Evolutionary conservation across 2,797 vertebrate genomes (phyloP), one percentile per base, ranked within the genome.

Genomic region (Scleropages formosus): DNA sequence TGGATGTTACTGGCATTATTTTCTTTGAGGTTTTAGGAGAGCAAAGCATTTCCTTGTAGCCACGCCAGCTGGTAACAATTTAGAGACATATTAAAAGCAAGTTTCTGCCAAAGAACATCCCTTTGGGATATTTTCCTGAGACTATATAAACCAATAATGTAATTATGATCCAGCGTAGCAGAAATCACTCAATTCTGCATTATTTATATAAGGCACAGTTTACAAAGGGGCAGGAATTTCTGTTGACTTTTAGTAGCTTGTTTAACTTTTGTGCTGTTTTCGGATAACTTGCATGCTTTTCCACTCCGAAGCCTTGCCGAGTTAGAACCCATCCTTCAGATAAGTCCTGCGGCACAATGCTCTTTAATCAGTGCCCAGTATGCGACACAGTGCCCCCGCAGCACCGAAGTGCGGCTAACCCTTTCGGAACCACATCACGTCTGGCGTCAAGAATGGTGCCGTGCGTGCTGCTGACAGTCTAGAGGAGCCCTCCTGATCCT

Each of bases 21-120:
- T 90, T 80, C 89, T 89, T 84, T 84, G 84, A 85, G 88, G 86
- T 82, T 86, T 85, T 78, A 89, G 86, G 88, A 87, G 82, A 80
- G 76, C 73, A 83, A 87, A 88, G 87, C 86, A 87, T 90, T 91
- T 93, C 90, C 89, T 72, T 92, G 89, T 86, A 84, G 83, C 83
- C 81, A 68, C 76, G 66, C 79, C 92, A 92, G 89, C 90, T 93
- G 91, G 88, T 87, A 92, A 80, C 90, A 86, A 91, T 93, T 93
- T 91, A 77, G 81, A 80, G 85, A 91, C 90, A 89, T 92, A 90
- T 89, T 84, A 75, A 90, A 90, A 82, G 89, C 86, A 87, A 84
- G 75, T 78, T 86, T 84, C 88, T 90, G 91, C 90, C 88, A 86
- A 86, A 83, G 73, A 80, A 88, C 87, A 87, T 85, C 90, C 90